Evolutionary conservation across 2,113 vertebrate genomes (phyloP), one percentile per base, ranked within the genome.

Genomic region (Sceloporus undulatus): DNA sequence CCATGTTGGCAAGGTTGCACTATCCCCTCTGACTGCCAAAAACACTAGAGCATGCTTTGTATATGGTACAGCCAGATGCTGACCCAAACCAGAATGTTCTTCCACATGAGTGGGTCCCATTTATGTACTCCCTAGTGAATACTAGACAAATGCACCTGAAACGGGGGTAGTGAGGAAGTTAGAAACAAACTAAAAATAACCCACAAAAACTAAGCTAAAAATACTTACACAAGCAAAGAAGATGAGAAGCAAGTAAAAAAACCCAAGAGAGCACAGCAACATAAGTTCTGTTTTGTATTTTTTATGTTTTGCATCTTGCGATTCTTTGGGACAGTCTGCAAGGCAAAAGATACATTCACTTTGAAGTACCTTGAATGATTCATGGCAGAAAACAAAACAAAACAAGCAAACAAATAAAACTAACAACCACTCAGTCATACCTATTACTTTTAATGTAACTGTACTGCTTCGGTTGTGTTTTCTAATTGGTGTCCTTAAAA

Each of bases 201-300:
- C 34, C 34, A 34, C 34, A 34, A 34, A 34, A 34, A 34, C 34
- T 34, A 34, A 83, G 34, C 42, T 27, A 0, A 25, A 90, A 85
- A 82, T 84, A 97, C 97, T 97, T 95, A 97, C 97, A 19, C 96
- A 97, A 34, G 96, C 97, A 59, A 97, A 96, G 91, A 96, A 89
- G 94, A 97, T 97, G 91, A 97, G 96, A 65, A 97, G 92, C 88
- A 97, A 85, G 83, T 97, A 97, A 92, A 97, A 97, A 91, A 96
- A 77, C 29, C 96, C 95, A 91, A 97, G 94, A 2, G 85, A 95
- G 79, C 94, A 95, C 79, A 97, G 87, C 86, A 97, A 93, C 5
- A 96, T 86, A 29, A 97, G 80, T 85, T 97, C 97, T 0, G 95
- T 29, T 93, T 90, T 96, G 82, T 97, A 94, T 74, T 96, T 97